Conservation (phyloP, 2,797 vertebrate species). For the Iguana delicatissima region DNA sequence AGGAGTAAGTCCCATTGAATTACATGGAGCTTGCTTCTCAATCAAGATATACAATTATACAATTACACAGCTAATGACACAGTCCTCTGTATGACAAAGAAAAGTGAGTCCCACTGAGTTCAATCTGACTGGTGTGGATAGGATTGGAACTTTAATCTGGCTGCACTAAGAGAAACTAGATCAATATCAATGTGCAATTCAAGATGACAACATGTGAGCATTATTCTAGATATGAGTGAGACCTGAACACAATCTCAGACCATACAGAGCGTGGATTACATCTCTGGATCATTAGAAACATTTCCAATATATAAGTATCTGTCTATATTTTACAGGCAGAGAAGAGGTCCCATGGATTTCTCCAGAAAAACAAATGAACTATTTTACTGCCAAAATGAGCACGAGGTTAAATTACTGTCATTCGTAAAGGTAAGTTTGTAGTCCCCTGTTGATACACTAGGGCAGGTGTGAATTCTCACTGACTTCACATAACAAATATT, state of each 20-base stretch:
- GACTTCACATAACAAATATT: neutral
- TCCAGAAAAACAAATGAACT: neutral
- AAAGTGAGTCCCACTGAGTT: neutral
- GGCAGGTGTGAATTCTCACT: fast-evolving
- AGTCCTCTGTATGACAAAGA: neutral
- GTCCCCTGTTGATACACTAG: neutral
- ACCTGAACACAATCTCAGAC: neutral
- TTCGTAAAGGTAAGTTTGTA: constrained; percentile 11
- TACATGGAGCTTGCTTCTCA: neutral
- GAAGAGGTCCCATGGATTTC: neutral
- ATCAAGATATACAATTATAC: neutral
- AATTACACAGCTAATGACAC: neutral
- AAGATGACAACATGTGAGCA: neutral
- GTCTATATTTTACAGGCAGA: neutral
- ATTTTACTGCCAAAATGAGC: neutral
- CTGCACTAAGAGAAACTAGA: neutral
- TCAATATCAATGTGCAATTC: neutral
- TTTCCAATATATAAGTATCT: no score
- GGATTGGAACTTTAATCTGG: neutral
- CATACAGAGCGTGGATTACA: neutral
- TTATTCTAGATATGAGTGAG: neutral
- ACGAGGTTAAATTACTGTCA: fast-evolving
- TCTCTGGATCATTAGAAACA: neutral
- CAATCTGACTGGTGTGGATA: neutral
- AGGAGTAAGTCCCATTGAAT: neutral